Evolutionary conservation across 2,797 vertebrate genomes (phyloP).

Genomic region (Melanogrammus aeglefinus): DNA sequence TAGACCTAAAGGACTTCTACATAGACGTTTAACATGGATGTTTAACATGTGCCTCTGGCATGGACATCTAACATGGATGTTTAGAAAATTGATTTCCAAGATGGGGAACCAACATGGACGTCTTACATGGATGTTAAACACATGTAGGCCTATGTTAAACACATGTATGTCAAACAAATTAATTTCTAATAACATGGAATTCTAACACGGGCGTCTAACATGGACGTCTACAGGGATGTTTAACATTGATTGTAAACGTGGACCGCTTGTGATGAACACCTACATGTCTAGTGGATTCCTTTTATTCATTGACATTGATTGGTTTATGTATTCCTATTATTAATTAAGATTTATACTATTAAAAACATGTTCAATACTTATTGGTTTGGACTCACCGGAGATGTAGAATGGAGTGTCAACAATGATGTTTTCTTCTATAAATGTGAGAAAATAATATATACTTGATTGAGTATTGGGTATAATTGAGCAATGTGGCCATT

Average conservation of each 20-base stretch:
- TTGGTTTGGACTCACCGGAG: background rate
- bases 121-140: background rate
- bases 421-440: background rate
- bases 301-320: background rate
- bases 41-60: too few species aligned
- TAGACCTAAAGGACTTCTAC: too few species aligned
- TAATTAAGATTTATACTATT: background rate
- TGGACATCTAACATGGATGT: too few species aligned
- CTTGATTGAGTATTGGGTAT: background rate
- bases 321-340: background rate
- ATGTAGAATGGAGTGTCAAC: background rate
- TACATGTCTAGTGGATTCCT: background rate
- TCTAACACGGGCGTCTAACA: too few species aligned
- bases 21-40: too few species aligned
- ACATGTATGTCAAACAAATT: too few species aligned
- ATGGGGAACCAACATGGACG: background rate
- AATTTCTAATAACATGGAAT: too few species aligned
- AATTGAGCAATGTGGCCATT: background rate
- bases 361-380: background rate
- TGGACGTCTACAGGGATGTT: too few species aligned
- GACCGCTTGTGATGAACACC: too few species aligned
- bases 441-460: background rate
- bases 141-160: too few species aligned
- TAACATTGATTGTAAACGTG: too few species aligned
- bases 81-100: too few species aligned